These are phyloP conservation scores for Ormia ochracea DNA, from an alignment of 2,888 invertebrate species.

Conservation along the genomic window DNA sequence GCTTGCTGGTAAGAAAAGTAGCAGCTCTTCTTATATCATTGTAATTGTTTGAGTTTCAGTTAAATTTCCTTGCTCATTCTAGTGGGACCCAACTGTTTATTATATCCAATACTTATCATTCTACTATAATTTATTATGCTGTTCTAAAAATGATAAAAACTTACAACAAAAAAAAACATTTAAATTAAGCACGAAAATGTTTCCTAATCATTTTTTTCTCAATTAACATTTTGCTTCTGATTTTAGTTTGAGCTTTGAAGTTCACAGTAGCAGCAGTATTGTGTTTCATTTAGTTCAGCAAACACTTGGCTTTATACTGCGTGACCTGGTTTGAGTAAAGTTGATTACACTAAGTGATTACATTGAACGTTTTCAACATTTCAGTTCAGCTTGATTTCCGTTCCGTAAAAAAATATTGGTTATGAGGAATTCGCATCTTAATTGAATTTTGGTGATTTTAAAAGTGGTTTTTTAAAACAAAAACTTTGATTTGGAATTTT, in stretches of 20 bases:
- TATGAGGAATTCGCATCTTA: not conserved
- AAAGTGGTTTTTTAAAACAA: too few species aligned
- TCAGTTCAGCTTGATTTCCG: not conserved
- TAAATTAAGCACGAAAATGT: not conserved
- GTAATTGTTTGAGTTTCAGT: not conserved
- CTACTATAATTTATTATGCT: not conserved
- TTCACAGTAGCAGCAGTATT: not conserved
- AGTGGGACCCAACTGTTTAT: slow-evolving; percentile 4
- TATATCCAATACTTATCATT: slow-evolving; percentile 4
- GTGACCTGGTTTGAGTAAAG: not conserved
- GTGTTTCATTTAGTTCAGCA: not conserved
- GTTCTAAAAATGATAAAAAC: slow-evolving; percentile 8
- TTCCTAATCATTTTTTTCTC: not conserved
- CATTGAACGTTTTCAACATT: not conserved
- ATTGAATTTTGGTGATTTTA: too few species aligned
- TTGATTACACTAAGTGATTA: not conserved
- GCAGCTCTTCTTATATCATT: not conserved
- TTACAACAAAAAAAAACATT: not conserved
- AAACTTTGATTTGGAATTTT: too few species aligned
- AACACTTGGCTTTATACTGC: not conserved
- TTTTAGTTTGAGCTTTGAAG: not conserved
- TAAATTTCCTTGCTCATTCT: not conserved
- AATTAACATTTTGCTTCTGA: not conserved
- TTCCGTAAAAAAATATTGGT: not conserved
- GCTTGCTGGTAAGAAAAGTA: not conserved